Evolutionary conservation across 2,888 invertebrate genomes (phyloP), one percentile per base, ranked within the genome.

Genomic region (Bhutanitis thaidina): DNA sequence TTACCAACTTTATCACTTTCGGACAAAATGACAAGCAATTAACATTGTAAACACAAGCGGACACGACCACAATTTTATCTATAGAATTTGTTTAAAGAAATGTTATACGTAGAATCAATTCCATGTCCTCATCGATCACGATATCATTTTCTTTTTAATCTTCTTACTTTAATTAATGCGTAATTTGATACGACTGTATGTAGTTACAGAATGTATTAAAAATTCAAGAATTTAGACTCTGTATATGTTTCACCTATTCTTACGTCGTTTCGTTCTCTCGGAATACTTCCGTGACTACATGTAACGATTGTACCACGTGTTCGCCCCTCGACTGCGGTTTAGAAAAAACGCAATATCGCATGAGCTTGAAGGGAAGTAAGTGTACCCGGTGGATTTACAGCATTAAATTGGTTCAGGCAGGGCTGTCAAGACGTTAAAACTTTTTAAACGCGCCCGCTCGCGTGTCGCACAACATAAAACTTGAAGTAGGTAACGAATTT

Each of bases 331-430:
- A 66, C 62, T 81, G 84, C 65, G 81, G 82, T 80, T 77, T 67
- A 73, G 71, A 52, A 52, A 52, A 87, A 87, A 86, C 81, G 87
- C 84, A 88, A 89, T 88, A 88, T 86, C 73, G 83, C 83, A 86
- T 84, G 82, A 80, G 77, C 79, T 80, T 71, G 70, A 71, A 80
- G 81, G 85, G 84, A 82, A 71, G 80, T 80, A 81, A 86, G 84
- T 85, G 77, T 84, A 73, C 86, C 84, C 87, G 69, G 75, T 80
- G 86, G 88, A 87, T 85, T 87, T 86, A 78, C 82, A 80, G 77
- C 75, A 78, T 85, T 80, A 86, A 83, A 88, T 84, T 85, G 84
- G 77, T 77, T 74, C 71, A 67, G 67, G 58, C 71, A 86, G 84
- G 84, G 85, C 65, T 86, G 83, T 67, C 80, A 74, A 65, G 64